Base-by-base conservation (phyloP, 2,797 vertebrate species). In the Telmatherina bonti region DNA sequence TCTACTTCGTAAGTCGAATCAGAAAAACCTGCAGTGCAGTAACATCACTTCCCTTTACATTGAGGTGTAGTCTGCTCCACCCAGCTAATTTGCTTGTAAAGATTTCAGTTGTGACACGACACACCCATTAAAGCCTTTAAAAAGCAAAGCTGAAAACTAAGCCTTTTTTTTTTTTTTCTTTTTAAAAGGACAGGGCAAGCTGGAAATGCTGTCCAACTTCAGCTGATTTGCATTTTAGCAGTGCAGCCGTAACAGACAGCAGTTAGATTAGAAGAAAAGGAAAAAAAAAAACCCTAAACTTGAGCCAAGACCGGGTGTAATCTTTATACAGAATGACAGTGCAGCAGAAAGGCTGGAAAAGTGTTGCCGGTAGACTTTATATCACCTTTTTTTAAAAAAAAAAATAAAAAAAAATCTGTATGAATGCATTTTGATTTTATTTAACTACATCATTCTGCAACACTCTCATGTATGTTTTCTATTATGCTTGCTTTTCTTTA, bases 161-260 rank as follows among this genome's bases (percentile, higher is more conserved):
- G 2, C 4, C 63, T 31, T 27, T 9, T 59, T 51, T 24, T 35
- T 36, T 56, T 36, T 5, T 7, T 33, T 22, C 22, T 36, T 26
- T 24, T n/a, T 26, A 52, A 33, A 57, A 3, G 20, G 7, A 41
- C 27, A 72, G 31, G 41, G 55, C 27, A 33, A 45, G 3, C 11
- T 5, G 7, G 52, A 26, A 24, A 57, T 55, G 62, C 24, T 11
- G 0, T 13, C 54, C 38, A 26, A 69, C 63, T 35, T 64, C n/a
- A 9, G 5, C 65, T 77, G 15, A 79, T 86, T 87, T 85, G 79
- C 82, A 88, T 81, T 64, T 83, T 76, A 80, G 66, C 36, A 62
- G 59, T 11, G 10, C 18, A 22, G 0, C n/a, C n/a, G 20, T 58
- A 22, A 51, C 4, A 59, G 45, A 7, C 3, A 1, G 1, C n/a